A percentile compares a stretch with the other conserved stretches of the same genome.
Evolutionary conservation across 1,140 invertebrate genomes (phyloP).

Genomic region (Mycetomoellerius zeteki): DNA sequence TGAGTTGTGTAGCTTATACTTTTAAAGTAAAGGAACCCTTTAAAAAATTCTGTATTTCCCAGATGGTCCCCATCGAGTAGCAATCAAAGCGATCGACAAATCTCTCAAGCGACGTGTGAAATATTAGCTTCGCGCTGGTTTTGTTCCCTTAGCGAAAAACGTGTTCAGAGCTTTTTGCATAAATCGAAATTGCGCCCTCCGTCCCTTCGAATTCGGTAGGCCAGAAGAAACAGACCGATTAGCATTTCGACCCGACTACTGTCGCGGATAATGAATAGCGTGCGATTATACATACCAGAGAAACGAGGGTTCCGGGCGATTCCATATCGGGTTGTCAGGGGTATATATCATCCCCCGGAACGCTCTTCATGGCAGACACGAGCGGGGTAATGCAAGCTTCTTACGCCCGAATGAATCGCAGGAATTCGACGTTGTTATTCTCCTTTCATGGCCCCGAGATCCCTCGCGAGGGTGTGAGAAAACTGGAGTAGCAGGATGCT

Average conservation of each 20-base stretch:
- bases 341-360: constrained; percentile 51
- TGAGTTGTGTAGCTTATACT: no score
- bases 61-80: background rate
- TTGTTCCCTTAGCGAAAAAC: background rate
- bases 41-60: background rate
- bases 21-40: no score
- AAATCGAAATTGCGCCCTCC: constrained; percentile 46
- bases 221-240: constrained; percentile 58
- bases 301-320: constrained; percentile 22
- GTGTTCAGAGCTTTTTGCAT: constrained; percentile 55
- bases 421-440: constrained; percentile 74
- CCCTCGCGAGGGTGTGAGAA: constrained; percentile 5
- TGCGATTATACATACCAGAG: constrained; percentile 65
- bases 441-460: constrained; percentile 56
- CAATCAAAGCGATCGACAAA: constrained; percentile 23
- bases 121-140: constrained; percentile 13
- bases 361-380: constrained; percentile 38
- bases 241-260: constrained; percentile 53
- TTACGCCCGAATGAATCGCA: constrained; percentile 64
- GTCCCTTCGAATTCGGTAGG: constrained; percentile 31
- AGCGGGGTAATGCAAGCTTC: constrained; percentile 50
- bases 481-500: constrained; percentile 22
- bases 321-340: constrained; percentile 41
- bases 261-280: constrained; percentile 64
- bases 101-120: background rate